Base-by-base conservation (phyloP, 2,113 vertebrate genomes). In the Muscicapa adusta region DNA sequence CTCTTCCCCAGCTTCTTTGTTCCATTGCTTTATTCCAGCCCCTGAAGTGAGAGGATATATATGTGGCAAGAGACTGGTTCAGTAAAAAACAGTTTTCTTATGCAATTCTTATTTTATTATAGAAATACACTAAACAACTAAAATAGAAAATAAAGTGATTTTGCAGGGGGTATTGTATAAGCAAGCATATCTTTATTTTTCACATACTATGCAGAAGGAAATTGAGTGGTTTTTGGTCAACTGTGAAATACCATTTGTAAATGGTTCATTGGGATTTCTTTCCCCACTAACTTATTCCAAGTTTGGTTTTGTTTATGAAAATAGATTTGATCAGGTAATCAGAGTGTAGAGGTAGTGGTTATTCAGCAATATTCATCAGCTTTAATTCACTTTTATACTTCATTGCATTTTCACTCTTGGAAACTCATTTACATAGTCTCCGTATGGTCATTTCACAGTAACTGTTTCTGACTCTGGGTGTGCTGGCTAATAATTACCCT, bases 381-480 rank as follows among this genome's bases (percentile, higher is more conserved):
- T 89, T 92, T 93, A 87, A 96, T 86, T 93, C 89, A 93, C 77
- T 93, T 89, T 93, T 84, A 66, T 96, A 94, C 79, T 94, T 93
- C 75, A 77, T 61, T 95, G 82, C 81, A 56, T 95, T 95, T 93
- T 91, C 91, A 71, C 73, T 94, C 90, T 88, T 76, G 68, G 73
- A 94, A 85, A 88, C 79, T 94, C 80, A 95, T 95, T 93, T 95
- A 93, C 95, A 96, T 95, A 94, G 90, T 94, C 93, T 93, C 94
- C 91, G 61, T 97, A 96, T 92, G 96, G 94, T 95, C 95, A 96
- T 93, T 95, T 95, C 91, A 96, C 93, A 93, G 91, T 92, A 93
- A 89, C 89, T 95, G 91, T 89, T 91, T 92, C 68, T 67, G 73
- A 85, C 73, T 95, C 74, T 83, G 70, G 80, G 50, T 80, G 91